Evolutionary conservation across 2,113 vertebrate species (phyloP).

Genomic region (Prunella himalayana): DNA sequence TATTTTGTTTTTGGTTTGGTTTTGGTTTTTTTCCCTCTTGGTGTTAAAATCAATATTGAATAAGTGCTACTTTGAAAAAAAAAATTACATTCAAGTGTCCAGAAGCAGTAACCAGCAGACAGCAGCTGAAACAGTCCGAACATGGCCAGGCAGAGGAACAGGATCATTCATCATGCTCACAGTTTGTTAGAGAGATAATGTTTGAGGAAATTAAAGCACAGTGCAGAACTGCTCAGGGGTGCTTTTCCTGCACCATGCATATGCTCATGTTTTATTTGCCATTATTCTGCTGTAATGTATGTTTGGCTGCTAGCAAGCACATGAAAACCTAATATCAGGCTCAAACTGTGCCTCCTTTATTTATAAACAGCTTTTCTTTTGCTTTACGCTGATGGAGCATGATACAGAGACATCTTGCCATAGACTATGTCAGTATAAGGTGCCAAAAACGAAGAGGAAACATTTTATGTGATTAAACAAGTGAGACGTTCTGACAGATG

Average conservation of each 20-base stretch:
- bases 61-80: not conserved
- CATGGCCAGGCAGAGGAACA: not conserved
- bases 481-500: not conserved
- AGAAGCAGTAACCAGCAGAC: not conserved
- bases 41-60: not conserved
- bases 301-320: slow-evolving; percentile 12
- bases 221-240: not conserved
- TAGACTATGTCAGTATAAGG: not conserved
- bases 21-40: fast-evolving
- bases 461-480: slow-evolving; percentile 21
- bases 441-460: slow-evolving; percentile 3
- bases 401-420: slow-evolving; percentile 21
- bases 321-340: not conserved
- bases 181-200: not conserved
- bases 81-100: not conserved
- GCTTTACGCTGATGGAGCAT: not conserved
- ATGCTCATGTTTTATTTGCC: not conserved
- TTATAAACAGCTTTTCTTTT: slow-evolving; percentile 31
- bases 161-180: not conserved
- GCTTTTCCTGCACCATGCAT: not conserved
- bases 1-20: not conserved
- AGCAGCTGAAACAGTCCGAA: not conserved
- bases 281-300: not conserved
- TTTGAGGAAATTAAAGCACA: not conserved
- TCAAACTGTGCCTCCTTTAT: slow-evolving; percentile 2